These are phyloP conservation scores for Antennarius maculatus DNA, from an alignment of 2,797 vertebrate genomes.

Conservation along the genomic window DNA sequence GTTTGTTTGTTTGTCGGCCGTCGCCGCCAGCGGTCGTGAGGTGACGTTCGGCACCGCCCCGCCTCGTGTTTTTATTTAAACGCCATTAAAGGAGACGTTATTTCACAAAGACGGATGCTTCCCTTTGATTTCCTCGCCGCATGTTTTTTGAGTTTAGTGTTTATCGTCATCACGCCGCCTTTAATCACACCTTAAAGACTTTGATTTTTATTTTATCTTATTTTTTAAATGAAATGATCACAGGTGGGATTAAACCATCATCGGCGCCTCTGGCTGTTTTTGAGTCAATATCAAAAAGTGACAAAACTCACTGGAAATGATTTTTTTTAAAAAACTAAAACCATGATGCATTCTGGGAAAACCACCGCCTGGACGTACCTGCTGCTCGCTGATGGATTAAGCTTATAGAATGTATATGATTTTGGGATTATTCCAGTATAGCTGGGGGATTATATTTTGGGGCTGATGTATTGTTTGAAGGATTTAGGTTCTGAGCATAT, in stretches of 20 bases:
- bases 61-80: background rate
- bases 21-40: too few relatives aligned
- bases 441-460: conserved; percentile 49
- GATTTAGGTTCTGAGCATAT: conserved; percentile 47
- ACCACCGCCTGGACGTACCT: background rate
- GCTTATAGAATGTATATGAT: background rate
- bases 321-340: background rate
- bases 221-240: background rate
- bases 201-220: background rate
- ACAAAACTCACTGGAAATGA: background rate
- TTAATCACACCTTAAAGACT: background rate
- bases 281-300: background rate
- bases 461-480: conserved; percentile 55
- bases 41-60: too few relatives aligned
- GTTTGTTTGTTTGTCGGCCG: too few relatives aligned
- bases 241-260: background rate
- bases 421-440: conserved; percentile 49
- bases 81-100: background rate
- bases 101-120: background rate
- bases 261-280: background rate
- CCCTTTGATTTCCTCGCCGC: too few relatives aligned
- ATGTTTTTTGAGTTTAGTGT: background rate
- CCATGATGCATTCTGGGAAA: conserved; percentile 7
- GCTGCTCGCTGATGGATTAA: background rate
- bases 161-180: too few relatives aligned